Conservation (phyloP, 1,140 invertebrate species). For the Scaptomyza pallida region DNA sequence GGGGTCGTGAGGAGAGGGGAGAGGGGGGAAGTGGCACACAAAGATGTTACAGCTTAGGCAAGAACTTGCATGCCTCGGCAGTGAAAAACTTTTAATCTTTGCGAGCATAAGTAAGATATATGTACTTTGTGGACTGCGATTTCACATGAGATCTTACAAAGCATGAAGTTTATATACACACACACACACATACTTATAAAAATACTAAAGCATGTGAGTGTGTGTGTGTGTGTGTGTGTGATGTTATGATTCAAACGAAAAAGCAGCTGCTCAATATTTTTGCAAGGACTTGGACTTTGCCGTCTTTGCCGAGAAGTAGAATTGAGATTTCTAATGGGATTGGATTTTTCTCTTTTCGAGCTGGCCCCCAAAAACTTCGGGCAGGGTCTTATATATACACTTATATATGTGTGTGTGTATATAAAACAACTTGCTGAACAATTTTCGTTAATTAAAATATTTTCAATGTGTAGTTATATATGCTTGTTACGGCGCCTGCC, state of each 20-base stretch:
- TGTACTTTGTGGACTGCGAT: constrained; percentile 54
- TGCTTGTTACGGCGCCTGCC: constrained; percentile 22
- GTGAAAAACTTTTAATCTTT: constrained; percentile 82
- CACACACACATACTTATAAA: neutral
- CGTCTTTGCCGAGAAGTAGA: constrained; percentile 43
- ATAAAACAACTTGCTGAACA: constrained; percentile 77
- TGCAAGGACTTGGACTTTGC: constrained; percentile 39
- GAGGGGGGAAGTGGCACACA: constrained; percentile 37
- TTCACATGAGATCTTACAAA: constrained; percentile 38
- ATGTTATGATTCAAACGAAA: constrained; percentile 57
- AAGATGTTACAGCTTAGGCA: constrained; percentile 81
- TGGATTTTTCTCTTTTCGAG: constrained; percentile 51
- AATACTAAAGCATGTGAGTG: neutral
- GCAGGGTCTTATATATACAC: constrained; percentile 7
- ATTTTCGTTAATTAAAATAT: constrained; percentile 83
- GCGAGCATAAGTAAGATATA: constrained; percentile 80
- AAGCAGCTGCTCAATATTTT: constrained; percentile 79
- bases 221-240: constrained; percentile 20
- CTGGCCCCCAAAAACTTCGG: constrained; percentile 49
- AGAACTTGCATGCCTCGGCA: constrained; percentile 69
- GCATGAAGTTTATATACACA: constrained; percentile 2
- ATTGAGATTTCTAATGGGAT: constrained; percentile 81
- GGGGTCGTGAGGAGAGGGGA: constrained; percentile 3
- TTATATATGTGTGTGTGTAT: constrained; percentile 31
- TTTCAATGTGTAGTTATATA: constrained; percentile 62